These are phyloP conservation scores for Dicranocentrus wangi DNA, from an alignment of 2,888 invertebrate species.

Conservation along the genomic window DNA sequence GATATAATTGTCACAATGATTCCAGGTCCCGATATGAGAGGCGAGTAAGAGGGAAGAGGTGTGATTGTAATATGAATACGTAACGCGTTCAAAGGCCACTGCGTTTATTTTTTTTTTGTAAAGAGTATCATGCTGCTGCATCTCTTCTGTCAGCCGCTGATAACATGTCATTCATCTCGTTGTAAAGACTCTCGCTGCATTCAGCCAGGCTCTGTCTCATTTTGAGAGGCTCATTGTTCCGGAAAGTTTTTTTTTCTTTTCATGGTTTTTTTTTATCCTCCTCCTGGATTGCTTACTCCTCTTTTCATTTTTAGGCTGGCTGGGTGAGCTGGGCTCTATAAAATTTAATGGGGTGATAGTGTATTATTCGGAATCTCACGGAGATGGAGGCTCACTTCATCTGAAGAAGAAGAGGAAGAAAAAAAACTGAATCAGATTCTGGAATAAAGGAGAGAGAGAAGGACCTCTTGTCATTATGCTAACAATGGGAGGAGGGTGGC, in stretches of 20 bases:
- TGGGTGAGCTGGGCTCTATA: neutral
- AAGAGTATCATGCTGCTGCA: slow-evolving; percentile 23
- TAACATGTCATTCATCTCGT: slow-evolving; percentile 48
- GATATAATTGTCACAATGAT: slow-evolving; percentile 46
- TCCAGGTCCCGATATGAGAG: slow-evolving; percentile 30
- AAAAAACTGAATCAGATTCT: no score
- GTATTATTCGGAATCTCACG: no score
- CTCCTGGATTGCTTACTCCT: neutral
- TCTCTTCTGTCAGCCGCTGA: slow-evolving; percentile 40
- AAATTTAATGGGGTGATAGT: no score
- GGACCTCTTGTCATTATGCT: slow-evolving; percentile 48
- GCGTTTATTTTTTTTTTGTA: neutral
- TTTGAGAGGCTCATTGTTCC: neutral
- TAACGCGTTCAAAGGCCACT: slow-evolving; percentile 7
- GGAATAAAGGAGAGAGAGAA: slow-evolving; percentile 16
- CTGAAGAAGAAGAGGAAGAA: no score
- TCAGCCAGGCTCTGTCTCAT: no score
- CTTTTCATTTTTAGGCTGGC: neutral
- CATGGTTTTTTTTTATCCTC: neutral
- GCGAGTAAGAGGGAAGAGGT: slow-evolving; percentile 55
- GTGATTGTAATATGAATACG: slow-evolving; percentile 57
- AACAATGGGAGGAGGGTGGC: slow-evolving; percentile 62
- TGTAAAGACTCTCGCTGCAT: neutral
- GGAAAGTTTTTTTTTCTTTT: neutral
- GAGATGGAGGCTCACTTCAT: no score